Evolutionary conservation across 92 coral and sea anemone species (phyloP), one percentile per base, ranked within the genome.

Genomic region (Ricordea florida): DNA sequence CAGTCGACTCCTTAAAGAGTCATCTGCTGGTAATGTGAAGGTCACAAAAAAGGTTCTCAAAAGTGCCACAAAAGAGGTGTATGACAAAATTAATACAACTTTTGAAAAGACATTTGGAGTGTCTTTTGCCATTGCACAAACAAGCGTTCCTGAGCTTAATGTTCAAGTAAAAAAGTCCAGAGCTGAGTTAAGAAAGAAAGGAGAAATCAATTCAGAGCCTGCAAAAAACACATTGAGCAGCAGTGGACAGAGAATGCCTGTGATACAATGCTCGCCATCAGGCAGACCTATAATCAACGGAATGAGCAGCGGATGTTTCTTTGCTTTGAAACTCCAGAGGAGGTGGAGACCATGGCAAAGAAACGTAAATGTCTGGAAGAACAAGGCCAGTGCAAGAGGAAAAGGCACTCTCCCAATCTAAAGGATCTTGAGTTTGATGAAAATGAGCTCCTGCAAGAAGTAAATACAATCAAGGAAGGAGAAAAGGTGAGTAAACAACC

Each of bases 91-190:
- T 24, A 73, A 42, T 64, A 27, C 23, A n/a, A 50, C 80, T 10
- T 73, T 59, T 64, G 69, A 46, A 73, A 64, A 73, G 38, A 42
- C 43, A 73, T 73, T 55, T 55, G 75, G 76, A 25, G 44, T 77
- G 74, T 50, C 68, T 40, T 77, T 77, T 77, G 83, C 75, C 22
- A 29, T 29, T 30, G 83, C 83, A 38, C 83, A 77, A 62, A 66
- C 83, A 10, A 49, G 43, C 31, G 52, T 62, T 38, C 83, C 83
- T 25, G 83, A 77, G 35, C 65, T 77, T 37, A 49, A 47, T 55
- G 57, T 77, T 22, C 83, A 55, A 56, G 47, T 42, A 38, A 77
- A 77, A 55, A 55, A 77, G 44, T 38, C 50, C 31, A 26, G 44
- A 14, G 60, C 83, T 26, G 66, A 77, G 33, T 25, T 77, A 26